Evolutionary conservation across 2,113 vertebrate genomes (phyloP).

Genomic region (Gnathonemus longibarbis): DNA sequence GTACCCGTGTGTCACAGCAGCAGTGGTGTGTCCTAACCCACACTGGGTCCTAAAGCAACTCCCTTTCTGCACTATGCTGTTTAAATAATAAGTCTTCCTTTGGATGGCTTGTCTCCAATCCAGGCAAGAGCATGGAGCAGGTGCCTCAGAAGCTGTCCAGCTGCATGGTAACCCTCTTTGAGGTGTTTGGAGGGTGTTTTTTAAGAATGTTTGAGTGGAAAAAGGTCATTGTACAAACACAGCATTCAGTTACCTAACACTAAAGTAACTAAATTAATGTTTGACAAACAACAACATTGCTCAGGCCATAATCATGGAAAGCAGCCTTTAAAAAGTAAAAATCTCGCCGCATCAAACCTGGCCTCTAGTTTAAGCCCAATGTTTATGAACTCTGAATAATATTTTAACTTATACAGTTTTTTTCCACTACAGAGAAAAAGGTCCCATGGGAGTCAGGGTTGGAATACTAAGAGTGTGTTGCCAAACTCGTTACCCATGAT

Average conservation of each 20-base stretch:
- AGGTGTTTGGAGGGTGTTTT: background rate
- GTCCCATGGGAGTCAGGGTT: background rate
- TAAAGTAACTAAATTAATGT: slow-evolving; percentile 1
- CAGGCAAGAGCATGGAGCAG: background rate
- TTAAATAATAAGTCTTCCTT: background rate
- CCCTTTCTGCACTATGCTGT: background rate
- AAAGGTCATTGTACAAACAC: background rate
- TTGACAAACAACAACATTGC: background rate
- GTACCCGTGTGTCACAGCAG: background rate
- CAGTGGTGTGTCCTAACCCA: background rate
- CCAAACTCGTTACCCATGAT: background rate
- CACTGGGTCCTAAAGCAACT: background rate
- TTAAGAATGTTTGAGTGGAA: background rate
- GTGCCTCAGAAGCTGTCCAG: background rate
- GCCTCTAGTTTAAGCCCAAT: background rate
- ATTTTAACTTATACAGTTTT: background rate
- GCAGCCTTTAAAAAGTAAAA: background rate
- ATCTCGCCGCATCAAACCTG: background rate
- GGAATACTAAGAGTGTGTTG: background rate
- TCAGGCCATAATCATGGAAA: background rate
- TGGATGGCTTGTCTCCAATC: background rate
- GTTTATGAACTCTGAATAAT: background rate
- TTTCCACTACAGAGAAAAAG: background rate
- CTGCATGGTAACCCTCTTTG: background rate
- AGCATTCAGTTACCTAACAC: background rate